Conservation (phyloP, 2,797 vertebrate species). For the Onychomys torridus region DNA sequence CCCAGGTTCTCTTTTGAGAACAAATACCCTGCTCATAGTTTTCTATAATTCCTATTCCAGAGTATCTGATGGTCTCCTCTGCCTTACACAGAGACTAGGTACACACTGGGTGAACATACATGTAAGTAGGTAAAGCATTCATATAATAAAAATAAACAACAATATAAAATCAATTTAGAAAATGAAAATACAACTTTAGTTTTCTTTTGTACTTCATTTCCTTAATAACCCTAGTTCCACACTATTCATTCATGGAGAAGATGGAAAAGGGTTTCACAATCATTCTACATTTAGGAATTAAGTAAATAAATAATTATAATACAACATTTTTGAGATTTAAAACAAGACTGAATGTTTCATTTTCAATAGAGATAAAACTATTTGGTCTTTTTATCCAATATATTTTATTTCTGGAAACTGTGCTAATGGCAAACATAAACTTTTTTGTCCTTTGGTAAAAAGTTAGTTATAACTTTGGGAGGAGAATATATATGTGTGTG, state of each 20-base stretch:
- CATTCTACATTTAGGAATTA: not conserved
- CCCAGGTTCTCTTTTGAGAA: not conserved
- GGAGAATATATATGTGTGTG: not conserved
- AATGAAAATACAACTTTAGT: not conserved
- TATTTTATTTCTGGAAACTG: not conserved
- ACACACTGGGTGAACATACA: not conserved
- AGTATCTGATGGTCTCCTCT: not conserved
- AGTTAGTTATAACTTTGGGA: not conserved
- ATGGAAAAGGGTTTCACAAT: not conserved
- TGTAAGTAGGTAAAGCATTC: not conserved
- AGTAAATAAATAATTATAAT: not conserved
- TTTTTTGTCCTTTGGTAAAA: not conserved
- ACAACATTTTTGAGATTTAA: not conserved
- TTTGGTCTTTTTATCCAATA: not conserved
- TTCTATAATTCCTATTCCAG: not conserved
- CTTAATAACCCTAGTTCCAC: not conserved
- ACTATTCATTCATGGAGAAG: not conserved
- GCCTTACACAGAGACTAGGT: not conserved
- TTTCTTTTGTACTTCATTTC: not conserved
- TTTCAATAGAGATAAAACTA: not conserved
- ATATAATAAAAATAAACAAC: not conserved
- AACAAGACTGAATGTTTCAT: not conserved
- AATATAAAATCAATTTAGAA: not conserved
- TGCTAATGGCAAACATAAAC: not conserved
- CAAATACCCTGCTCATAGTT: not conserved